These are phyloP conservation scores for Zoroaster sp. DNA, from an alignment of 53 echinoderm and acorn worm genomes.

Conservation along the genomic window DNA sequence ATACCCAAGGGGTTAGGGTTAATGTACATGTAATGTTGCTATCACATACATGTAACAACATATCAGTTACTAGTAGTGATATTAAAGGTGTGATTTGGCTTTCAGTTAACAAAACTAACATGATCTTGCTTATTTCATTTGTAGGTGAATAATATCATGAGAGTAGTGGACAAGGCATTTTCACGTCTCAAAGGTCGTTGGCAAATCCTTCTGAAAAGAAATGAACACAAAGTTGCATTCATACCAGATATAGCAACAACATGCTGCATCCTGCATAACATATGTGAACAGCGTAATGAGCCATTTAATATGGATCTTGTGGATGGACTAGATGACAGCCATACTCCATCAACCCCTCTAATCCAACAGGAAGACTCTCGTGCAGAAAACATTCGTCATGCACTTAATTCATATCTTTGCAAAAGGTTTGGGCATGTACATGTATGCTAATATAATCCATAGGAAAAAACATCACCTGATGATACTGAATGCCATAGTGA, in stretches of 20 bases:
- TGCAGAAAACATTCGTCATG: background rate
- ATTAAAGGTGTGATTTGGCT: too few species aligned
- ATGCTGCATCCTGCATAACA: slow-evolving; percentile 80
- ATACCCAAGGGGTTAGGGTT: too few species aligned
- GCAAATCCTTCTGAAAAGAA: slow-evolving; percentile 64
- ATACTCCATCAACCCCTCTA: background rate
- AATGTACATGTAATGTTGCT: too few species aligned
- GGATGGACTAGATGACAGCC: background rate
- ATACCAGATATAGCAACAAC: slow-evolving; percentile 57
- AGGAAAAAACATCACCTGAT: too few species aligned
- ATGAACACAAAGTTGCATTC: slow-evolving; percentile 60
- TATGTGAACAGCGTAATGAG: slow-evolving; percentile 55
- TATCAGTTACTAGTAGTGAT: too few species aligned
- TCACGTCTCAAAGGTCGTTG: slow-evolving; percentile 72
- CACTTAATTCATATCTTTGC: background rate
- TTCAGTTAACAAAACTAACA: too few species aligned
- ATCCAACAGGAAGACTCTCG: background rate
- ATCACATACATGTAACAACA: too few species aligned
- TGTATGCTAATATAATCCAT: too few species aligned
- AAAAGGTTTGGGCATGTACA: background rate
- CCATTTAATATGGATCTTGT: background rate
- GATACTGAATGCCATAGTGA: too few species aligned
- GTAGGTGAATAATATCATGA: slow-evolving; percentile 43
- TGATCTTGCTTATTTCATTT: slow-evolving; percentile 6
- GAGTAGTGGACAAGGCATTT: slow-evolving; percentile 67